Percentiles rank a stretch among this genome's conserved stretches.
phyloP scores from a whole-genome alignment of 2,888 invertebrate genomes.

The Sclerodermus sp. region DNA sequence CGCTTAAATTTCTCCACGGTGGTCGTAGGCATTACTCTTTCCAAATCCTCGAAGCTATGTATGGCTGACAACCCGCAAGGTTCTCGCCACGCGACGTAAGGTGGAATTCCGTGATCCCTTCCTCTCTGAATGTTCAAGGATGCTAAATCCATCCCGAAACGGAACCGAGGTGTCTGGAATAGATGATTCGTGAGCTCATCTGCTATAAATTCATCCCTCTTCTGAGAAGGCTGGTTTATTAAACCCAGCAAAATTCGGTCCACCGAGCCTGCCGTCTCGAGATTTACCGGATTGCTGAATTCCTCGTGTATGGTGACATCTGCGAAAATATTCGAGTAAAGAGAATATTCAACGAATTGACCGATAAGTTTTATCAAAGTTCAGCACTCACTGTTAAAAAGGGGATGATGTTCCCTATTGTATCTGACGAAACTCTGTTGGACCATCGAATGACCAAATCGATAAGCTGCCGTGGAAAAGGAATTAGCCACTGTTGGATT shows the following conservation, averaged over 20 bases:
- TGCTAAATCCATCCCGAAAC: constrained; percentile 83
- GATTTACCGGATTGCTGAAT: constrained; percentile 64
- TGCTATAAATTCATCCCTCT: constrained; percentile 79
- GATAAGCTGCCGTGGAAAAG: constrained; percentile 80
- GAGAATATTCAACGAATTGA: neutral
- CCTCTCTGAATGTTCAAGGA: constrained; percentile 87
- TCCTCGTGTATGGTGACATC: constrained; percentile 83
- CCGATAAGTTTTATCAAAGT: neutral
- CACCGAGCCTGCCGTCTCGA: constrained; percentile 78
- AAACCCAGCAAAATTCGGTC: constrained; percentile 78
- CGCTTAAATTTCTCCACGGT: constrained; percentile 65
- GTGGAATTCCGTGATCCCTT: constrained; percentile 81
- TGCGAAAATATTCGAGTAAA: too few species aligned
- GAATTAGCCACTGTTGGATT: constrained; percentile 78
- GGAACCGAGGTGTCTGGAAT: constrained; percentile 72
- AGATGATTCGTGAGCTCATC: constrained; percentile 81
- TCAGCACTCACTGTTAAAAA: constrained; percentile 74
- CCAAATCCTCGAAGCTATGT: constrained; percentile 70
- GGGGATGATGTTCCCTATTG: constrained; percentile 69
- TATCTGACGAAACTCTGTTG: constrained; percentile 76
- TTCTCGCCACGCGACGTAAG: constrained; percentile 78
- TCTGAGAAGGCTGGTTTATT: constrained; percentile 75
- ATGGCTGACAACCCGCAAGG: constrained; percentile 75
- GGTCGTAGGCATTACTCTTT: constrained; percentile 69
- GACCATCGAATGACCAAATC: constrained; percentile 86